Percentiles rank a stretch among this genome's conserved stretches.
Evolutionary conservation across 2,888 invertebrate species (phyloP).

Genomic region (Diaprepes abbreviatus): DNA sequence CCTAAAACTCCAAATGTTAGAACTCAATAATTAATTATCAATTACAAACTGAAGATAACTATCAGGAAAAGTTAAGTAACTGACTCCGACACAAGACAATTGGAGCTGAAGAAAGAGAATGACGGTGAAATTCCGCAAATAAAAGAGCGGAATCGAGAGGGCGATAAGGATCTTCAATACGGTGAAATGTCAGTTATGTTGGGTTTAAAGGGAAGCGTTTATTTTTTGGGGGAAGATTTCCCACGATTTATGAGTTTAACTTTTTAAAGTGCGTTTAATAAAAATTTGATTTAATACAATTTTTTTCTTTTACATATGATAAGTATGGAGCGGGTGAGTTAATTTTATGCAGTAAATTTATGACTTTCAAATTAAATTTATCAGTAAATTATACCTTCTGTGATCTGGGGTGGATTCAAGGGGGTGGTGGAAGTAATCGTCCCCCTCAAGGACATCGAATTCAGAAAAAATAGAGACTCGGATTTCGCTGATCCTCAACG

Average conservation of each 20-base stretch:
- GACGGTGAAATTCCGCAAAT: conserved; percentile 54
- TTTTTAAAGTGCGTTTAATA: too few species aligned
- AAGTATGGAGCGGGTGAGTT: too few species aligned
- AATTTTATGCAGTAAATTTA: too few species aligned
- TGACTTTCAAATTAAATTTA: too few species aligned
- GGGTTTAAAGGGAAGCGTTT: conserved; percentile 45
- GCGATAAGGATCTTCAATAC: conserved; percentile 45
- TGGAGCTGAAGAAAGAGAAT: conserved; percentile 52
- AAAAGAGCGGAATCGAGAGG: conserved; percentile 47
- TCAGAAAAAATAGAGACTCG: too few species aligned
- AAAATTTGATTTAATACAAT: too few species aligned
- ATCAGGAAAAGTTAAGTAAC: conserved; percentile 55
- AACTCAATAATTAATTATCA: conserved; percentile 55
- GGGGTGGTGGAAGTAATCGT: too few species aligned
- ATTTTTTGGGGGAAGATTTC: conserved; percentile 46
- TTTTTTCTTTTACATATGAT: too few species aligned
- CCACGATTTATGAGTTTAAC: conserved; percentile 33
- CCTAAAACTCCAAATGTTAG: conserved; percentile 7
- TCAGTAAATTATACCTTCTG: too few species aligned
- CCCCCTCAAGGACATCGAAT: too few species aligned
- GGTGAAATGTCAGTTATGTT: conserved; percentile 28
- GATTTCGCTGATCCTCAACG: too few species aligned
- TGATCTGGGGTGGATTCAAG: too few species aligned
- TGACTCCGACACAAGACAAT: conserved; percentile 55
- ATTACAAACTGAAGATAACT: conserved; percentile 55